A percentile compares a stretch with the other conserved stretches of the same genome.
Evolutionary conservation across 2,888 invertebrate genomes (phyloP).

Genomic region (Meghimatium bilineatum): DNA sequence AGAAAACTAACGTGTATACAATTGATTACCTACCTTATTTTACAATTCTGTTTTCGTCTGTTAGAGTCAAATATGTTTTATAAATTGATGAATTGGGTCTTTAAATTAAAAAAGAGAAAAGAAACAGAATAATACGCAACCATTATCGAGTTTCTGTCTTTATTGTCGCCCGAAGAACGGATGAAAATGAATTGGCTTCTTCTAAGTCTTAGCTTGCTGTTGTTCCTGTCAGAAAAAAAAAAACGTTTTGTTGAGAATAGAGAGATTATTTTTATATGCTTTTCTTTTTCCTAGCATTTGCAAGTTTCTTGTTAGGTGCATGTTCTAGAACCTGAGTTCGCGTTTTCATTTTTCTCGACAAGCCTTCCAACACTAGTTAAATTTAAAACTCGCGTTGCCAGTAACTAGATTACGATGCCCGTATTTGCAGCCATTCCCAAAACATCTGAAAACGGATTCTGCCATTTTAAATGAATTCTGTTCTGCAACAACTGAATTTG

Average conservation of each 20-base stretch:
- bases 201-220: no score
- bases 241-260: background rate
- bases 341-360: background rate
- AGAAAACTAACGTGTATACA: no score
- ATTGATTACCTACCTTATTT: no score
- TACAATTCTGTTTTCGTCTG: no score
- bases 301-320: background rate
- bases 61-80: no score
- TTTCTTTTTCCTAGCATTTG: background rate
- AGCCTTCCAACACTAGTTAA: constrained; percentile 2
- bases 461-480: background rate
- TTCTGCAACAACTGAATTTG: background rate
- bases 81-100: no score
- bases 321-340: background rate
- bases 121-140: no score
- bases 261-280: background rate
- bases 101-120: no score
- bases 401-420: background rate
- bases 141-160: no score
- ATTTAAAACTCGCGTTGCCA: background rate
- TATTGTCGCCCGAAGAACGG: no score
- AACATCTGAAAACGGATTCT: background rate
- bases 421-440: constrained; percentile 3
- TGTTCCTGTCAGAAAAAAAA: no score
- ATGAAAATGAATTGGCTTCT: no score